phyloP scores from a whole-genome alignment of 2,113 vertebrate genomes.

The Channa maculata region DNA sequence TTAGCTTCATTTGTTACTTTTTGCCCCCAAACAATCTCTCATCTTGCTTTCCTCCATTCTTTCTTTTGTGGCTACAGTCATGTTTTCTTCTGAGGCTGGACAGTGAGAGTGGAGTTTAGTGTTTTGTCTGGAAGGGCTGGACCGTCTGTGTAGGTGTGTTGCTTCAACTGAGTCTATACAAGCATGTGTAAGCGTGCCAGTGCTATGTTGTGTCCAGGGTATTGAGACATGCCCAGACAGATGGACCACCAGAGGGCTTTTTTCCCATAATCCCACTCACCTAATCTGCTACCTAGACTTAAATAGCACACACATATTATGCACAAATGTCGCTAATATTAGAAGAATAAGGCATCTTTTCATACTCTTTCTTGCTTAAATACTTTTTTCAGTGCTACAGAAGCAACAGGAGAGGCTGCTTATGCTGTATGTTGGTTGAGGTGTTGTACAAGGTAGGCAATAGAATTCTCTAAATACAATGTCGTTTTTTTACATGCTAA shows the following conservation, averaged over 20 bases:
- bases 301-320: conserved; percentile 4
- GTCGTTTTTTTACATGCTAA: background rate
- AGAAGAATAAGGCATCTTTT: background rate
- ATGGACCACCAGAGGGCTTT: conserved; percentile 62
- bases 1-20: background rate
- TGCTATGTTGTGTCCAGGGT: conserved; percentile 45
- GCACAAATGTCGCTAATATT: background rate
- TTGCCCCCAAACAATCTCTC: conserved; percentile 5
- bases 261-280: conserved; percentile 45
- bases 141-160: conserved; percentile 25
- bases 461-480: background rate
- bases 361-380: background rate
- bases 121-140: conserved; percentile 23
- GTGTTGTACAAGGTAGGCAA: background rate
- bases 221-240: conserved; percentile 56
- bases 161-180: conserved; percentile 14
- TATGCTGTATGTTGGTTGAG: background rate
- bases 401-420: background rate
- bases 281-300: conserved; percentile 31
- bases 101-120: conserved; percentile 21
- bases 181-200: conserved; percentile 28
- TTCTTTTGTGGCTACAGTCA: background rate
- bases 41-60: background rate
- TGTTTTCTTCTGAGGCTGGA: background rate
- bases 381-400: background rate